Evolutionary conservation across 2,113 vertebrate genomes (phyloP), one percentile per base, ranked within the genome.

Genomic region (Rhinopomastus cyanomelas): DNA sequence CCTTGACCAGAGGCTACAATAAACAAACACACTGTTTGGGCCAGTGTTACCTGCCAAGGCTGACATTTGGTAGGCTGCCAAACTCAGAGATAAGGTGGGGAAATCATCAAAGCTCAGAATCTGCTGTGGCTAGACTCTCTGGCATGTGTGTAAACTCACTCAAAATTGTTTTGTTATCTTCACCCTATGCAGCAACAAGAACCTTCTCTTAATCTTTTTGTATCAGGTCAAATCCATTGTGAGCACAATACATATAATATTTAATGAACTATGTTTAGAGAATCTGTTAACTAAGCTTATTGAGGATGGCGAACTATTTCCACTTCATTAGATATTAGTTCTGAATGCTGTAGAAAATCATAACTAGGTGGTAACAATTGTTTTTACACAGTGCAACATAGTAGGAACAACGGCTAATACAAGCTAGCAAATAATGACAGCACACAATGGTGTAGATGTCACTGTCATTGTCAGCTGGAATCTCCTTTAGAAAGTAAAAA

Each of bases 11-110:
- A 59, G 5, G 30, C 25, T 66, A 29, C 34, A 59, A 12, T 59
- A 57, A 51, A 84, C 29, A 16, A 19, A 16, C 11, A 37, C 0
- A 0, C 27, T 48, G 0, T 83, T 46, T 64, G 49, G 59, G 17
- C 49, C n/a, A 23, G 12, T 30, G 34, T 57, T 39, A 29, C 9
- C 29, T 66, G 30, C 34, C 2, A 1, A 6, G 8, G 10, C 16
- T 19, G 52, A 16, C 16, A 8, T 66, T 44, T 81, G 44, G 39
- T 39, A 59, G 52, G 8, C 23, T 66, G 20, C 34, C 16, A 42
- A 34, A 29, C 46, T 48, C 30, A 2, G 48, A 61, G 36, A 16
- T 25, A 16, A 42, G 20, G 34, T 51, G 34, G 36, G 49, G 30
- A 85, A 66, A 42, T 34, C 34, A 34, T 23, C 52, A 75, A 42